Base-by-base conservation (phyloP, 2,888 invertebrate species). In the Macrostomum cliftonense region DNA sequence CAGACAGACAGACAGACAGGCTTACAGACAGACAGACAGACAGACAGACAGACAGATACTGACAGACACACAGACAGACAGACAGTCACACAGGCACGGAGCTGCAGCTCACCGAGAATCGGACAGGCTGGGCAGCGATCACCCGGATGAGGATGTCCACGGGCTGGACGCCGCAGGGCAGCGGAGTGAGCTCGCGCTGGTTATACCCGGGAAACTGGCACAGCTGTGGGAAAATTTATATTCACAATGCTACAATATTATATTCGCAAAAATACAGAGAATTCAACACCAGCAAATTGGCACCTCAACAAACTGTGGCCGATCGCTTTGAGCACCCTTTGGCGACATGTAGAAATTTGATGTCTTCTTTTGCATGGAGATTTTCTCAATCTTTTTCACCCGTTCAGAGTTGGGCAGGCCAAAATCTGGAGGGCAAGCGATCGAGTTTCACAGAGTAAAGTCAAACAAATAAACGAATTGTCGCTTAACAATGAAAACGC, bases 231-330 rank as follows among this genome's bases (percentile, higher is more conserved):
- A 40, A 46, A n/a, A 44, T 37, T 0, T n/a, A n/a, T n/a, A n/a
- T n/a, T n/a, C n/a, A n/a, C n/a, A n/a, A n/a, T n/a, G n/a, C n/a
- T n/a, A n/a, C n/a, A n/a, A n/a, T n/a, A n/a, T n/a, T n/a, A n/a
- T n/a, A n/a, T n/a, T n/a, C n/a, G n/a, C n/a, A n/a, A n/a, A n/a
- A n/a, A n/a, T n/a, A n/a, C n/a, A n/a, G n/a, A n/a, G n/a, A n/a
- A n/a, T n/a, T n/a, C n/a, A n/a, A n/a, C n/a, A n/a, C n/a, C n/a
- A n/a, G n/a, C n/a, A 28, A 28, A 28, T 28, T 28, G 5, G 28
- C 28, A 65, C 66, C 63, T 67, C 67, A 17, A 65, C 64, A 61
- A 67, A 63, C 49, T 63, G 64, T 44, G 65, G 67, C 47, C 64
- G 65, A 37, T 63, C 61, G 13, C 58, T 50, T 45, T 62, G 13